Evolutionary conservation across 2,797 vertebrate genomes (phyloP).

Genomic region (Catharus ustulatus): DNA sequence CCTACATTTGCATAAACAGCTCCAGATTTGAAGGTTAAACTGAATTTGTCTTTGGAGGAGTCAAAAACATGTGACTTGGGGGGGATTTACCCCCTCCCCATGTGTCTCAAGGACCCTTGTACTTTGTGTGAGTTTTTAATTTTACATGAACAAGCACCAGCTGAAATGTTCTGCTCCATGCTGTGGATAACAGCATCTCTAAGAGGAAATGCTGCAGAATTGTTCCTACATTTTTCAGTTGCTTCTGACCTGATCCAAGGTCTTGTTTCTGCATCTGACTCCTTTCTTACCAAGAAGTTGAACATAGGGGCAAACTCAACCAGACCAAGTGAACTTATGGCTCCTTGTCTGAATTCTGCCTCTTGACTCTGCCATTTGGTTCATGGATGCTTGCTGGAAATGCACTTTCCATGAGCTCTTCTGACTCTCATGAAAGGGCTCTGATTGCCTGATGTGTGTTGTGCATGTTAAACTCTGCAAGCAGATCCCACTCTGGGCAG

Average conservation of each 20-base stretch:
- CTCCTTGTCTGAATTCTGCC: not conserved
- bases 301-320: not conserved
- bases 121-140: not conserved
- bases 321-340: not conserved
- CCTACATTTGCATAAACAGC: not conserved
- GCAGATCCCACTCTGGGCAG: not conserved
- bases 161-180: not conserved
- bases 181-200: not conserved
- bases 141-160: not conserved
- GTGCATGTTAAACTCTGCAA: not conserved
- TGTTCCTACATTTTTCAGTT: not conserved
- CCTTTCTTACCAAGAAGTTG: not conserved
- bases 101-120: not conserved
- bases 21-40: not conserved
- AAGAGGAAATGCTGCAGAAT: not conserved
- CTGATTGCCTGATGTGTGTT: not conserved
- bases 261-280: not conserved
- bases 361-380: not conserved
- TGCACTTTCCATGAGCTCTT: not conserved
- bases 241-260: conserved; percentile 15
- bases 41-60: not conserved
- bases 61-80: not conserved
- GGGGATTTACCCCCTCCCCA: not conserved
- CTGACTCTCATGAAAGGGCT: not conserved
- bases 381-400: not conserved